A percentile compares a stretch with the other conserved stretches of the same genome.
Evolutionary conservation across 2,888 invertebrate genomes (phyloP).

Genomic region (Reticulitermes lucifugus): DNA sequence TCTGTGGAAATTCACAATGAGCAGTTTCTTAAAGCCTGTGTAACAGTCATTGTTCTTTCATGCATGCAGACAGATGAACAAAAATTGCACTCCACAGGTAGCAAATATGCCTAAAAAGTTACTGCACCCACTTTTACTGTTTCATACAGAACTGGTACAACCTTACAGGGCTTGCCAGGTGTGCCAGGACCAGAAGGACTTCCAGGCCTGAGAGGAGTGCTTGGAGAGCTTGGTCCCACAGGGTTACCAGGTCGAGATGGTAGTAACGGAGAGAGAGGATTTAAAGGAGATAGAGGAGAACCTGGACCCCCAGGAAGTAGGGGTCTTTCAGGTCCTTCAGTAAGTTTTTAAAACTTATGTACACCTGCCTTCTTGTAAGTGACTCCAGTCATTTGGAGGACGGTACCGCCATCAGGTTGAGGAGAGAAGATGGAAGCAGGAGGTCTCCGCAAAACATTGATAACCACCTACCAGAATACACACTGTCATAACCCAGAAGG

Average conservation of each 20-base stretch:
- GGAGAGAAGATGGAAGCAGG: no score
- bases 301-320: slow-evolving; percentile 58
- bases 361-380: slow-evolving; percentile 38
- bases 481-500: no score
- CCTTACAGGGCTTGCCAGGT: slow-evolving; percentile 54
- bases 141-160: neutral
- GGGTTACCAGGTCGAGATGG: slow-evolving; percentile 58
- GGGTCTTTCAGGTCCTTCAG: slow-evolving; percentile 57
- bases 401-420: no score
- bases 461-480: no score
- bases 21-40: no score
- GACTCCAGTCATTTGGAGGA: neutral
- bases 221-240: slow-evolving; percentile 56
- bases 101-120: no score
- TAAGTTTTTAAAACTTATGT: slow-evolving; percentile 38
- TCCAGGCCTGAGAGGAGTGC: slow-evolving; percentile 60
- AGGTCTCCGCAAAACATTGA: no score
- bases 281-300: slow-evolving; percentile 58
- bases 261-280: slow-evolving; percentile 56
- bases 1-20: no score
- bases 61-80: no score
- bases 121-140: no score
- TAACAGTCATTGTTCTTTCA: no score
- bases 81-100: no score
- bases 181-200: slow-evolving; percentile 61